Base-by-base conservation (phyloP, 2,888 invertebrate genomes). In the Bhutanitis thaidina region DNA sequence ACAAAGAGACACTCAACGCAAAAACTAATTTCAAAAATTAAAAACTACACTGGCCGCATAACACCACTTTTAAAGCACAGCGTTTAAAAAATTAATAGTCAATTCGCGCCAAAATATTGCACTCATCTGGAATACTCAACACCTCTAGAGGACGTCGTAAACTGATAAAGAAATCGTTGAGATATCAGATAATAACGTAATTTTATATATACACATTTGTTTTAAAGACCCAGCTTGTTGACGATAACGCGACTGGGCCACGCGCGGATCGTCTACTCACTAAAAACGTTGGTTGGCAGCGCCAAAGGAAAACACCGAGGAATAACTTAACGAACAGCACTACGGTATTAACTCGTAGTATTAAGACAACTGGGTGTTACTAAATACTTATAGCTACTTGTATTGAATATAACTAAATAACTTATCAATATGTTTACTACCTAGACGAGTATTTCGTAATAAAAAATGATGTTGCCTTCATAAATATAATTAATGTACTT, bases 81-180 rank as follows among this genome's bases (percentile, higher is more conserved):
- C 15, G 4, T 12, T 10, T 38, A 38, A 44, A 50, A 44, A 50
- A 39, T n/a, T 4, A 39, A 9, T 38, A 44, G 13, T 10, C 30
- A 36, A 30, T 44, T 50, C 49, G 49, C 49, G 50, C 44, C 29
- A 50, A 40, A 38, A 44, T 39, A 39, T 45, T 29, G 35, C 35
- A 38, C 32, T 36, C 50, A 43, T 44, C 37, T 27, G 35, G 5
- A 13, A n/a, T 16, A 45, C 34, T 27, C 32, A 15, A 34, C 44
- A 27, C 27, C 15, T 14, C 50, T 15, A 36, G n/a, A 39, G 50
- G 13, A 20, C 34, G 29, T 35, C 34, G 10, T 44, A 14, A 9
- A 50, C 39, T 50, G 50, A 50, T 50, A 40, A 34, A 32, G 50
- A 29, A 44, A 34, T 40, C 37, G 27, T 16, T 15, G 35, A 32